Base-by-base conservation (phyloP, 2,888 invertebrate species). In the Lithophane ornitopus region DNA sequence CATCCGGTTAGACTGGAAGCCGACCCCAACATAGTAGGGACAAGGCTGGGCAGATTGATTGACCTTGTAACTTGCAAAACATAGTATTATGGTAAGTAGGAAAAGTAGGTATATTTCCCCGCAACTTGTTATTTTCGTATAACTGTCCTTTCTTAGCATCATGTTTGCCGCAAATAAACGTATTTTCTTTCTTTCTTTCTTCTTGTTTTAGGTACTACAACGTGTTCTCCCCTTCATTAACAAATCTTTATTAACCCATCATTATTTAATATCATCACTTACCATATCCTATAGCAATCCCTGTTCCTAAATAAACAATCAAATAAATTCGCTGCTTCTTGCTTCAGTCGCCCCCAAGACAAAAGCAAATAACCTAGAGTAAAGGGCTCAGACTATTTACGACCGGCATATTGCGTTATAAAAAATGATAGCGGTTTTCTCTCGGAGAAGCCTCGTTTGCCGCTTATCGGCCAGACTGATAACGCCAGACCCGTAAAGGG, bases 361-460 rank as follows among this genome's bases (percentile, higher is more conserved):
- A 92, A 91, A 90, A 91, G 90, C 90, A 89, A 90, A 92, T 90
- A 91, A 90, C 88, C 84, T 86, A 85, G 85, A 89, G 89, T 87
- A 89, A 90, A 87, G 87, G 88, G 90, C 89, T 87, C 87, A 89
- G 88, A 89, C 90, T 90, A 93, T 93, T 93, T 93, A 93, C 92
- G 92, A 92, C 86, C 88, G 89, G 91, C 93, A 93, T 93, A 93
- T 94, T 93, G 92, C 92, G 93, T 91, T 93, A 91, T 94, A 94
- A 94, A 94, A 94, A 93, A 93, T 93, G 92, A 94, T 92, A 91
- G 92, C 92, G 92, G 92, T 92, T 92, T 93, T 89, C 92, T 90
- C 79, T 89, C 90, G 89, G 89, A 90, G 92, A 91, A 89, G 85
- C 81, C 92, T 93, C 93, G 92, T 93, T 94, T 93, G 89, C 90